Conservation (phyloP, 2,797 vertebrate genomes). For the Lagorchestes hirsutus region DNA sequence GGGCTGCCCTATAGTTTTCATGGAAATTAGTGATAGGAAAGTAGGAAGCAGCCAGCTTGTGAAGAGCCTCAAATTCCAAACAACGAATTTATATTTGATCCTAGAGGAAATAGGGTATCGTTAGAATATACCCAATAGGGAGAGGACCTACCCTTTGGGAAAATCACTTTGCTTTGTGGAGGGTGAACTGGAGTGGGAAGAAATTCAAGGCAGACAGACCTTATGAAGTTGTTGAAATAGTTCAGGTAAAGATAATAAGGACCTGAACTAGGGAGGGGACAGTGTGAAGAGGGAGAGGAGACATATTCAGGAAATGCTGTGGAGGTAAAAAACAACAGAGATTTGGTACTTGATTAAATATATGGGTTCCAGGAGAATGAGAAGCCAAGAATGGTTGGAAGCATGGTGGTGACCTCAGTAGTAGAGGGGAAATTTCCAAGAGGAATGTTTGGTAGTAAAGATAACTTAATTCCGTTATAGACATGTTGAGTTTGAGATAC, state of each 20-base stretch:
- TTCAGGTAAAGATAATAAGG: not conserved
- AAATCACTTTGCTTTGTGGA: not conserved
- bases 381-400: not conserved
- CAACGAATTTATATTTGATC: not conserved
- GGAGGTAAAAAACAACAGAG: not conserved
- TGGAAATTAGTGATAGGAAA: not conserved
- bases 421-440: not conserved
- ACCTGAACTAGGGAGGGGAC: not conserved
- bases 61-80: not conserved
- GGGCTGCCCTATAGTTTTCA: not conserved
- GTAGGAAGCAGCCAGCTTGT: not conserved
- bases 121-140: not conserved
- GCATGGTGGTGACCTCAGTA: not conserved
- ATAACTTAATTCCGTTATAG: not conserved
- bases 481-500: not conserved
- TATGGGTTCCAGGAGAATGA: not conserved
- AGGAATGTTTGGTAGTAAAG: not conserved
- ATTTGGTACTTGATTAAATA: too few species aligned
- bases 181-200: not conserved
- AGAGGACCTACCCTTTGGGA: not conserved
- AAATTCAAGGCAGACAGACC: not conserved
- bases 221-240: not conserved
- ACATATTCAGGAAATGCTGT: not conserved
- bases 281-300: not conserved
- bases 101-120: not conserved